These are phyloP conservation scores for Drosophila fulvimacula DNA, from an alignment of 2,888 invertebrate genomes.

Conservation along the genomic window DNA sequence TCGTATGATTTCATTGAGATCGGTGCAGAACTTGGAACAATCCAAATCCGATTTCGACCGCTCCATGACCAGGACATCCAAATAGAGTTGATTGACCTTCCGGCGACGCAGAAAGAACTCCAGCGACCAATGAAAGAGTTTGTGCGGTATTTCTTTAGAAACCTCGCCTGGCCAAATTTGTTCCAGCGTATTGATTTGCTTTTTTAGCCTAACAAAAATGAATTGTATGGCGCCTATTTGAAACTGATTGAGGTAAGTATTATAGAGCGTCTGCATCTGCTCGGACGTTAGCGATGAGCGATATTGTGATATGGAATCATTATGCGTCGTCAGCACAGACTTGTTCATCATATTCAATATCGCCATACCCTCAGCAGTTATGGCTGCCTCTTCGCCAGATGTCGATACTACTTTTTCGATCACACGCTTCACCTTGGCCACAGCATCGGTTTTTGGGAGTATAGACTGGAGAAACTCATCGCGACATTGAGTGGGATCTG, in stretches of 20 bases:
- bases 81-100: slow-evolving; percentile 44
- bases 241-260: slow-evolving; percentile 1
- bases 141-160: slow-evolving; percentile 33
- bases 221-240: slow-evolving; percentile 53
- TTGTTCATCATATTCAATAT: slow-evolving; percentile 13
- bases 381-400: fast-evolving
- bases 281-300: slow-evolving; percentile 8
- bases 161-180: slow-evolving; percentile 47
- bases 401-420: fast-evolving
- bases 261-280: background rate
- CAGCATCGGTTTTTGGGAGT: background rate
- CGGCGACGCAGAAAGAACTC: slow-evolving; percentile 39
- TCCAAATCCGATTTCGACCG: slow-evolving; percentile 30
- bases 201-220: slow-evolving; percentile 33
- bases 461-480: slow-evolving; percentile 36
- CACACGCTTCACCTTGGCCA: fast-evolving
- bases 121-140: slow-evolving; percentile 56
- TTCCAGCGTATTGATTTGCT: slow-evolving; percentile 30
- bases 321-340: fast-evolving
- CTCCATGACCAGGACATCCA: slow-evolving; percentile 48
- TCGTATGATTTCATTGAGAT: slow-evolving; percentile 42
- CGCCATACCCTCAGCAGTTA: slow-evolving; percentile 32
- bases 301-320: background rate
- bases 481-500: slow-evolving; percentile 15
- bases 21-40: slow-evolving; percentile 56